Evolutionary conservation across 2,113 vertebrate species (phyloP), one percentile per base, ranked within the genome.

Genomic region (Chionis minor): DNA sequence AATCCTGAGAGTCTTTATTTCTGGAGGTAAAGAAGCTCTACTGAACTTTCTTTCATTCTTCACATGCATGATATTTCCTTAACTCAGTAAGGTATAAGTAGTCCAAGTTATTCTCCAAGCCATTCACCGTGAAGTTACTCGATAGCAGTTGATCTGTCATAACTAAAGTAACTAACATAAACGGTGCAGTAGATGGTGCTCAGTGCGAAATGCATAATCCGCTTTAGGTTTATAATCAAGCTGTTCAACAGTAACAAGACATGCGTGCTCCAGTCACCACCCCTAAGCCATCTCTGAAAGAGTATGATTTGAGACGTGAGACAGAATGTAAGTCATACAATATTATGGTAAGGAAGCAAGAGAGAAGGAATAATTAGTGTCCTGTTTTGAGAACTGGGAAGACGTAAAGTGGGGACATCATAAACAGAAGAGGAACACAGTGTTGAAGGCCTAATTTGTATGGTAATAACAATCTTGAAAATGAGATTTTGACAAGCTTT

Each of bases 261-360:
- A 0, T 0, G 2, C 0, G 1, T 52, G 8, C 11, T 78, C 4
- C 9, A 33, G 6, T 24, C 45, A 28, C 30, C 24, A 33, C 5
- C 4, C 9, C 26, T 49, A 28, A 49, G 10, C 5, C 40, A 13
- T 12, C 44, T 18, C 40, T 51, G 55, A 24, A 49, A 62, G 4
- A 24, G 19, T 66, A 20, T 23, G 23, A 47, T 56, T 23, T 61
- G 40, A 22, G n/a, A 55, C n/a, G 9, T 18, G 30, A 17, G 4
- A 6, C 5, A 58, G 21, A 62, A 9, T 19, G 2, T n/a, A 83
- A 63, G 6, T 26, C 20, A 26, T 30, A 63, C 11, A 56, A 56
- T 63, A 9, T 5, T 3, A 45, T 24, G 22, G 2, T 17, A 54
- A 22, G 12, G 32, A 85, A 10, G 6, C 5, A 59, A 78, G 12